These are phyloP conservation scores for Bambusicola thoracicus DNA, from an alignment of 2,113 vertebrate species.

Conservation along the genomic window DNA sequence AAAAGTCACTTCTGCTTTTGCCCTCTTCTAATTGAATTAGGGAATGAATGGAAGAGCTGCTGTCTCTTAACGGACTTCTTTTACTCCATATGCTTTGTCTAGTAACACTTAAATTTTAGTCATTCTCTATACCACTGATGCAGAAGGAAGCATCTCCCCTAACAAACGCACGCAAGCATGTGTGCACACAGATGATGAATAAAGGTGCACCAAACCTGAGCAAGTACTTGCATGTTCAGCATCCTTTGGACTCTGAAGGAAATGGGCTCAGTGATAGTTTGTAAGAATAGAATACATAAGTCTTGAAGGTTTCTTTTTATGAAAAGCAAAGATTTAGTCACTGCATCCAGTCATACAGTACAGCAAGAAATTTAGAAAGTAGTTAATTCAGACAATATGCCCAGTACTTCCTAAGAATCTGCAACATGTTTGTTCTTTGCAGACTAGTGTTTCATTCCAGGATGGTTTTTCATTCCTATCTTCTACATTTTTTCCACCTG, in stretches of 20 bases:
- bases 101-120: neutral
- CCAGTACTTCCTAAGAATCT: neutral
- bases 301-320: neutral
- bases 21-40: neutral
- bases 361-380: neutral
- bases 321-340: neutral
- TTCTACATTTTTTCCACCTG: neutral
- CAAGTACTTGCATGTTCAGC: rapidly evolving
- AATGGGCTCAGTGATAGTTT: neutral
- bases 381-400: neutral
- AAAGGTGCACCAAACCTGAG: too few species aligned
- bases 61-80: neutral
- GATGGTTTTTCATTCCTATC: neutral
- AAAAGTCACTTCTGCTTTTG: neutral
- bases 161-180: neutral
- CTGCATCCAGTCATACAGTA: neutral
- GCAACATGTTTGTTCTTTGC: neutral
- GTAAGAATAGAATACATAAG: rapidly evolving
- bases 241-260: rapidly evolving
- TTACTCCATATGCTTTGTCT: neutral
- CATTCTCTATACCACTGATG: rapidly evolving
- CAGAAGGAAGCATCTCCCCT: neutral
- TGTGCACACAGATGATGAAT: neutral
- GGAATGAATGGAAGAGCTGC: neutral
- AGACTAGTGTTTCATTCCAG: neutral